Evolutionary conservation across 2,797 vertebrate genomes (phyloP).

Genomic region (Onychomys arenicola): DNA sequence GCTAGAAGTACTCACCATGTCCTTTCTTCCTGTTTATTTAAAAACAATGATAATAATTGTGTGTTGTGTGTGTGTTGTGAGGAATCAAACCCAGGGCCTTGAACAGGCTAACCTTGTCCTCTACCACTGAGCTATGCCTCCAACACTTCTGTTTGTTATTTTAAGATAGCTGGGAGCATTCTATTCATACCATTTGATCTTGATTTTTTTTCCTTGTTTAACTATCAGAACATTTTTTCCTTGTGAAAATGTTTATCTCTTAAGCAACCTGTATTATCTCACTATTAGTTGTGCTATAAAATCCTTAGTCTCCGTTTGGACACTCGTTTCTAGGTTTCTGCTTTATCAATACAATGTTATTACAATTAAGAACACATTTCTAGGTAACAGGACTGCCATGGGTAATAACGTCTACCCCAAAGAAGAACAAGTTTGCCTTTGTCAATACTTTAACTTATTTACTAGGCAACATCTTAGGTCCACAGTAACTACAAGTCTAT

Average conservation of each 20-base stretch:
- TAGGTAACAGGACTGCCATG: background rate
- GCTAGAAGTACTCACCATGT: background rate
- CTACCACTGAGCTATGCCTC: background rate
- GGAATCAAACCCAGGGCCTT: background rate
- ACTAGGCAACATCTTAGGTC: background rate
- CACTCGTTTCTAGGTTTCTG: constrained; percentile 21
- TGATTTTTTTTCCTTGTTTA: background rate
- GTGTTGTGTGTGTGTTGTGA: background rate
- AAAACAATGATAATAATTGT: background rate
- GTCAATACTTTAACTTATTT: background rate
- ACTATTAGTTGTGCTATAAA: background rate
- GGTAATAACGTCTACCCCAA: background rate
- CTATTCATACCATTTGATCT: background rate
- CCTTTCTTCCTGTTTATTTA: background rate
- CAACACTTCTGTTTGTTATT: constrained; percentile 4
- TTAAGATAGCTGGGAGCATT: constrained; percentile 32
- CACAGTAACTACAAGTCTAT: background rate
- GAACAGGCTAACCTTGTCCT: background rate
- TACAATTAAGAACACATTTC: constrained; percentile 40
- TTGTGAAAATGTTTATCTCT: constrained; percentile 44
- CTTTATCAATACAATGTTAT: background rate
- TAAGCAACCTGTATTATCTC: background rate
- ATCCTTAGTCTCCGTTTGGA: constrained; percentile 34
- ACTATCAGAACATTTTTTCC: background rate
- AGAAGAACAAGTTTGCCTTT: constrained; percentile 12